phyloP scores from a whole-genome alignment of 2,113 vertebrate species.

The Mormyrus iriodes region DNA sequence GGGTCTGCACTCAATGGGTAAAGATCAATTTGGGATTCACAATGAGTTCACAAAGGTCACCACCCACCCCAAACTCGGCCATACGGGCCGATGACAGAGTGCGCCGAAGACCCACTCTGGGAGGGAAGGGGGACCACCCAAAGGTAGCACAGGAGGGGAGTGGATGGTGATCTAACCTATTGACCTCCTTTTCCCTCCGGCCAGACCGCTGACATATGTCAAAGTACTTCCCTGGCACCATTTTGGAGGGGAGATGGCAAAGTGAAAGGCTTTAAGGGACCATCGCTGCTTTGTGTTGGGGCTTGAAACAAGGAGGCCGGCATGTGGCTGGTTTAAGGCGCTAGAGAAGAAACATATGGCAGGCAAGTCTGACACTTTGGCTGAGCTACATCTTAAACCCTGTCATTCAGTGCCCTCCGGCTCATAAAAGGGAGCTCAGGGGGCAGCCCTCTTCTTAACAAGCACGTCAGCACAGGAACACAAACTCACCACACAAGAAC shows the following conservation, averaged over 20 bases:
- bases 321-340: background rate
- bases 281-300: background rate
- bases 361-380: background rate
- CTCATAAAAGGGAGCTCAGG: background rate
- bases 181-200: background rate
- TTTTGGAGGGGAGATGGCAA: background rate
- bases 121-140: slow-evolving; percentile 7
- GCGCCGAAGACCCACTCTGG: background rate
- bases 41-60: background rate
- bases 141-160: background rate
- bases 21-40: background rate
- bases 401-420: background rate
- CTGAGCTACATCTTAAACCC: background rate
- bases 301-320: background rate
- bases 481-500: background rate
- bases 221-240: background rate
- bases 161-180: background rate
- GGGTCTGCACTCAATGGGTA: background rate
- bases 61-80: background rate
- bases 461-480: background rate
- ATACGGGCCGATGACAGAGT: background rate
- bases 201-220: slow-evolving; percentile 20
- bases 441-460: background rate
- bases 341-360: background rate
- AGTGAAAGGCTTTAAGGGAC: background rate